These are phyloP conservation scores for Sturnira hondurensis DNA, from an alignment of 2,113 vertebrate species.

Conservation along the genomic window DNA sequence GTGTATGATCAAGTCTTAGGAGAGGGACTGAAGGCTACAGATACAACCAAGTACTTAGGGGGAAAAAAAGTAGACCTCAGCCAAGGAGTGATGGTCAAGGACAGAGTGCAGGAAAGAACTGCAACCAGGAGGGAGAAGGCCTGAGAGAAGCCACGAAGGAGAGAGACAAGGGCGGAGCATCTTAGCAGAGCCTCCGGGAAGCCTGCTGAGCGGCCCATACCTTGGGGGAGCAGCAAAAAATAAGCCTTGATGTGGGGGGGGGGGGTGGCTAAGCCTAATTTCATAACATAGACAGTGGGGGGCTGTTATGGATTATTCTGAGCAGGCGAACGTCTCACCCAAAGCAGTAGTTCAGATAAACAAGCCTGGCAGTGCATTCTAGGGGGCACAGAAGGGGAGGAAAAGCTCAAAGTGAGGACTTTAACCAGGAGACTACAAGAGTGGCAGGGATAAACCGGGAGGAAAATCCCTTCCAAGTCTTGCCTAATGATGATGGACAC, in stretches of 20 bases:
- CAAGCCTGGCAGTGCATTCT: not conserved
- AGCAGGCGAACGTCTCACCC: not conserved
- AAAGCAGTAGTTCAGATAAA: not conserved
- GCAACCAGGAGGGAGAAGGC: not conserved
- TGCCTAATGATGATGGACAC: not conserved
- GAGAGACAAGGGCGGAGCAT: not conserved
- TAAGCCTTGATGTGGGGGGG: not conserved
- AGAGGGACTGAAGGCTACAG: not conserved
- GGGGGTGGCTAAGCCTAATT: no score
- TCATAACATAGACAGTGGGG: not conserved
- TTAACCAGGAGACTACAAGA: not conserved
- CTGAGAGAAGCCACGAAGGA: not conserved
- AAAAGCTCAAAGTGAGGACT: not conserved
- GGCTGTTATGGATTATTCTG: not conserved
- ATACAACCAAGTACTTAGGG: not conserved
- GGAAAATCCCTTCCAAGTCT: not conserved
- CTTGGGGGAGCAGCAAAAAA: not conserved
- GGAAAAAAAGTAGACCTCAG: not conserved
- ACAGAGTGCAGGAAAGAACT: not conserved
- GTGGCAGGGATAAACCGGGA: not conserved
- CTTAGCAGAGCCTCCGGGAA: not conserved
- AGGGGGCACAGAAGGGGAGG: fast-evolving
- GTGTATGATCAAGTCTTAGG: not conserved
- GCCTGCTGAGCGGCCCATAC: not conserved
- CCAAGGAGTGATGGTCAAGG: not conserved